Evolutionary conservation across 2,888 invertebrate genomes (phyloP).

Genomic region (Crepidodera aurea): DNA sequence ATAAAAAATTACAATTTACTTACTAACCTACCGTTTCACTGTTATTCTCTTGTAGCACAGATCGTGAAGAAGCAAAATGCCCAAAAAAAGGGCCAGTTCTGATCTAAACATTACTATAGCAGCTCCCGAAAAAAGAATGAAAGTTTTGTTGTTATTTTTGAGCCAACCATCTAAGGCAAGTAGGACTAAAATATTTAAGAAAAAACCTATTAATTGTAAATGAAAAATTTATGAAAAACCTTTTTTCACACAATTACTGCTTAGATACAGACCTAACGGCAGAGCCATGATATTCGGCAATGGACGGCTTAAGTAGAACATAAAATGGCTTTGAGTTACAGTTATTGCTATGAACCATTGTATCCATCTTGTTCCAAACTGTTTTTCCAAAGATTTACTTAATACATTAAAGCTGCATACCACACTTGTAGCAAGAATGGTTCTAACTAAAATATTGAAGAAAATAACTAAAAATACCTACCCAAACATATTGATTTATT

Average conservation of each 20-base stretch:
- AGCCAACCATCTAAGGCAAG: conserved; percentile 88
- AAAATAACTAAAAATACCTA: no score
- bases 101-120: conserved; percentile 90
- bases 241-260: not conserved
- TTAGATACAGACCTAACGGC: conserved; percentile 76
- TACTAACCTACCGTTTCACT: conserved; percentile 68
- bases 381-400: conserved; percentile 74
- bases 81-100: conserved; percentile 87
- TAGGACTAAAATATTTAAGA: conserved; percentile 78
- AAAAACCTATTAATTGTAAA: no score
- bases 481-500: no score
- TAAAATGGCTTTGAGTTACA: conserved; percentile 95
- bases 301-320: conserved; percentile 94
- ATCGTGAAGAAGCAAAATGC: conserved; percentile 84
- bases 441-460: conserved; percentile 82
- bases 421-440: conserved; percentile 79
- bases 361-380: conserved; percentile 80
- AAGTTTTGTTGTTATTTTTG: conserved; percentile 74
- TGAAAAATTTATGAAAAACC: no score
- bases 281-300: conserved; percentile 95
- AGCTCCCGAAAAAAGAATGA: conserved; percentile 85
- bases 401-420: conserved; percentile 78
- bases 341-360: conserved; percentile 87
- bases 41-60: conserved; percentile 75
- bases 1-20: conserved; percentile 12